Evolutionary conservation across 2,113 vertebrate species (phyloP), one percentile per base, ranked within the genome.

Genomic region (Emydura subglobosa): DNA sequence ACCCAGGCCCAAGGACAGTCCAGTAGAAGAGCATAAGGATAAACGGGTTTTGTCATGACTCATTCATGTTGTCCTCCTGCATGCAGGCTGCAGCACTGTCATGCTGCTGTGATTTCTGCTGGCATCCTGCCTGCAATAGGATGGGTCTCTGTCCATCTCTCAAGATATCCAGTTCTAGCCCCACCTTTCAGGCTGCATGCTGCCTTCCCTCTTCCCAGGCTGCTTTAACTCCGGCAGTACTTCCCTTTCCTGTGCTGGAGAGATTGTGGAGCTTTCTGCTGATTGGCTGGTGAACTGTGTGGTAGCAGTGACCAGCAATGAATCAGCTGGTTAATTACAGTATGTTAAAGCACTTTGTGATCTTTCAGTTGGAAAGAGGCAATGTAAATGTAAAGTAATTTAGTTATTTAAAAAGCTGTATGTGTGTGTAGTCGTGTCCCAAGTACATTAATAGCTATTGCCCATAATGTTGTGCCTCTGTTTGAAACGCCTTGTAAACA

Each of bases 341-440:
- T 76, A 72, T 65, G 21, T 94, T 79, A 81, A 87, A 86, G 89
- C 83, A 81, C 44, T 53, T 80, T 61, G 34, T 85, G 50, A 27
- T 78, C 39, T 47, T 88, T 51, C 51, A n/a, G 1, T 51, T 82
- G 84, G 83, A 91, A 91, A 92, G 53, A 86, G 47, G 6, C 65
- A 89, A 50, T 91, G 93, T 68, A 95, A 95, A 94, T 85, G 1
- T 68, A 61, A 88, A 49, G 84, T 29, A 31, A 59, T 85, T 93
- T 93, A 25, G 31, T 84, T 93, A 72, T 90, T 54, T 80, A 53
- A 81, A 93, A 83, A 22, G 86, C 74, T 47, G 11, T 11, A 39
- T 87, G 65, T 59, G 83, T 76, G 79, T 95, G 82, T 81, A 94
- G 80, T 81, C 89, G 47, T 12, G 19, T 86, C 57, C 93, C 21